These are phyloP conservation scores for Drosophila pectinifera DNA, from an alignment of 1,140 invertebrate species.

Conservation along the genomic window DNA sequence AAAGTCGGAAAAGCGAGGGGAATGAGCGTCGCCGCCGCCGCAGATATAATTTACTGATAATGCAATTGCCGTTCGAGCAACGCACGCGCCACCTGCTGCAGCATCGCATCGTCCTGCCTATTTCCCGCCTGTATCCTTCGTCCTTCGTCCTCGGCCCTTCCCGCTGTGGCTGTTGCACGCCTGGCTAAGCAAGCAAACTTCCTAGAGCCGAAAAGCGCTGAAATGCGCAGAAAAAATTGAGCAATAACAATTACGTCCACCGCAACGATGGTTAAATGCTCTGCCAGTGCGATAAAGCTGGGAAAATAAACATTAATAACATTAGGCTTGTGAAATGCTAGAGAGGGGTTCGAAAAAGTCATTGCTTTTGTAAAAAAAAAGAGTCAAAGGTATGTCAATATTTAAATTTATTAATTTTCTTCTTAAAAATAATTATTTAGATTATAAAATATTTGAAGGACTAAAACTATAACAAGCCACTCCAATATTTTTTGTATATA, in stretches of 20 bases:
- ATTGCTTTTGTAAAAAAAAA: neutral
- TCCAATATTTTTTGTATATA: neutral
- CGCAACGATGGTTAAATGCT: slow-evolving; percentile 39
- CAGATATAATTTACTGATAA: slow-evolving; percentile 81
- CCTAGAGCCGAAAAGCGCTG: slow-evolving; percentile 43
- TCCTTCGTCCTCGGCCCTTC: neutral
- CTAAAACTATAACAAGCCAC: neutral
- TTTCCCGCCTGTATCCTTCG: neutral
- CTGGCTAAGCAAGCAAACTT: slow-evolving; percentile 48
- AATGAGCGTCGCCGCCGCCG: slow-evolving; percentile 33
- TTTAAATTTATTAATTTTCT: neutral
- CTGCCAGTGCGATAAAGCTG: neutral
- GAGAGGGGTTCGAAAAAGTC: neutral
- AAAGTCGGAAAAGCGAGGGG: slow-evolving; percentile 26
- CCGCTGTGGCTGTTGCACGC: slow-evolving; percentile 24
- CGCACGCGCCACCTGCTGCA: slow-evolving; percentile 52
- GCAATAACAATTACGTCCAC: slow-evolving; percentile 39
- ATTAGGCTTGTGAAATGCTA: neutral
- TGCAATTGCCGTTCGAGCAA: slow-evolving; percentile 61
- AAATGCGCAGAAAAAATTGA: slow-evolving; percentile 54
- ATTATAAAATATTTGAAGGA: neutral
- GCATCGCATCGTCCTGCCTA: slow-evolving; percentile 28
- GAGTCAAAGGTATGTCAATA: neutral
- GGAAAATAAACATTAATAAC: neutral
- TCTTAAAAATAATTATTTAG: neutral